A percentile compares a stretch with the other conserved stretches of the same genome.
Evolutionary conservation across 2,888 invertebrate species (phyloP).

Genomic region (Dryadula phaetusa): DNA sequence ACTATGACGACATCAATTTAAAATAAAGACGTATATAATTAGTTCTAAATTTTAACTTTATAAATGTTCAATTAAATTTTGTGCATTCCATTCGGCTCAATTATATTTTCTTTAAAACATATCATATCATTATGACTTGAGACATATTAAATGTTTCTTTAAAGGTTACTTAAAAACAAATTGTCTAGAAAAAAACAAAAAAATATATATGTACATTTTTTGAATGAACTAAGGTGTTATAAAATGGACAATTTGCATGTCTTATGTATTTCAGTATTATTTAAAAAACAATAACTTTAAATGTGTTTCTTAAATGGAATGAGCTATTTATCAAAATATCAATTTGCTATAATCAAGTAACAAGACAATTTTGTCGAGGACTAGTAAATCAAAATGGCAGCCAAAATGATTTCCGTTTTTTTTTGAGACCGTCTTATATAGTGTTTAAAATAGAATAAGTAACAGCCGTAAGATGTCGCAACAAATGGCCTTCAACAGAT

Average conservation of each 20-base stretch:
- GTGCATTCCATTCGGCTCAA: slow-evolving; percentile 4
- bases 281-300: too few species aligned
- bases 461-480: slow-evolving; percentile 21
- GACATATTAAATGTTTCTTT: too few species aligned
- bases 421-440: neutral
- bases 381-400: neutral
- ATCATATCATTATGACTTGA: neutral
- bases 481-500: slow-evolving; percentile 57
- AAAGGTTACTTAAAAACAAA: too few species aligned
- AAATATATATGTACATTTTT: too few species aligned
- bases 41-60: neutral
- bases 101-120: slow-evolving; percentile 1
- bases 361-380: neutral
- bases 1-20: neutral
- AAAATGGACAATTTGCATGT: too few species aligned
- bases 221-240: too few species aligned
- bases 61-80: neutral
- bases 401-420: neutral
- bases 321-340: too few species aligned
- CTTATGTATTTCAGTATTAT: too few species aligned
- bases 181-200: too few species aligned
- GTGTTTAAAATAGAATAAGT: slow-evolving; percentile 12
- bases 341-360: neutral
- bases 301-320: too few species aligned
- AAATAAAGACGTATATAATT: neutral